Conservation (phyloP, 2,113 vertebrate species). For the Chaetops frenatus region DNA sequence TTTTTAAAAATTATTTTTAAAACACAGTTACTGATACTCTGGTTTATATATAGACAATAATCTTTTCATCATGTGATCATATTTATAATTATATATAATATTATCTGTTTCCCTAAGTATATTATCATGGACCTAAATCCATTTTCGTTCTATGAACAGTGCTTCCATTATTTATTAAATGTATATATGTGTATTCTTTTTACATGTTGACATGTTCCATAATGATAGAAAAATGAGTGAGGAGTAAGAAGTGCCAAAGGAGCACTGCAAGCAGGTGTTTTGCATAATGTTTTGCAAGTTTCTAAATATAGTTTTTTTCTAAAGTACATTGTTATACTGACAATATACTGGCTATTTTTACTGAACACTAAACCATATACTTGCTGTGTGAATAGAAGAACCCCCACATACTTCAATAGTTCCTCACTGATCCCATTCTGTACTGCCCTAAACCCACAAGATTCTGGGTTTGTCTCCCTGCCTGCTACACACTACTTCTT, state of each 20-base stretch:
- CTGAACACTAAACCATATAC: background rate
- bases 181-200: background rate
- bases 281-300: background rate
- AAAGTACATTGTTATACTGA: background rate
- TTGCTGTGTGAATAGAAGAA: background rate
- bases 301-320: background rate
- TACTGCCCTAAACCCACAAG: background rate
- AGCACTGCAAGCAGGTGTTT: background rate
- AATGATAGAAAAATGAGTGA: background rate
- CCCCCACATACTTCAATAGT: background rate
- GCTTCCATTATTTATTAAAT: background rate
- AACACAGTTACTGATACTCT: background rate
- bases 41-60: background rate
- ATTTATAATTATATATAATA: background rate
- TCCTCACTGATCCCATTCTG: background rate
- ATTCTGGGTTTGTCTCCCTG: background rate
- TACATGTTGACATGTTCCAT: background rate
- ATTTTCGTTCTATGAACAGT: background rate
- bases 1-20: background rate
- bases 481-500: background rate
- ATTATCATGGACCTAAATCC: background rate
- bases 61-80: background rate
- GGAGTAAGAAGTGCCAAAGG: background rate
- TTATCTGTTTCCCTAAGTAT: background rate
- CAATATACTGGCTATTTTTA: background rate